Percentiles rank a stretch among this genome's conserved stretches.
These are phyloP conservation scores for Ellobius talpinus DNA, from an alignment of 2,113 vertebrate species.

Conservation along the genomic window DNA sequence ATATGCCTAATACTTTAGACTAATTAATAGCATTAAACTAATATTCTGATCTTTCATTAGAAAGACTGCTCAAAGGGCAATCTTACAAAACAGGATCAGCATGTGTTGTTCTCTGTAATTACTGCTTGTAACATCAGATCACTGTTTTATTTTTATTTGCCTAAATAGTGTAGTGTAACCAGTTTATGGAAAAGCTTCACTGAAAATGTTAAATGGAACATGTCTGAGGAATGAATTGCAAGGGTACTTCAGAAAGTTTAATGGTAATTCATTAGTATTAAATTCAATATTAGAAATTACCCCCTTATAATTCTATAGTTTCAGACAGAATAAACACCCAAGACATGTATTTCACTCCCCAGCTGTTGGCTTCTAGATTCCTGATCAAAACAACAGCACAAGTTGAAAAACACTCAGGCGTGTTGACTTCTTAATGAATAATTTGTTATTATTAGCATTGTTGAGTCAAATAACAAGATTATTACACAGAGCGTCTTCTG, in stretches of 20 bases:
- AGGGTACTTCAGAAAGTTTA: conserved; percentile 30
- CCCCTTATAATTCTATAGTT: conserved; percentile 21
- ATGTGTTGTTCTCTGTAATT: conserved; percentile 12
- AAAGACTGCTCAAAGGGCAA: conserved; percentile 12
- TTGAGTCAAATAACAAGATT: conserved; percentile 69
- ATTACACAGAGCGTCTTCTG: conserved; percentile 41
- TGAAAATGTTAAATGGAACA: conserved; percentile 60
- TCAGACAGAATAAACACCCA: conserved; percentile 15
- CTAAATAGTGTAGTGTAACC: conserved; percentile 59
- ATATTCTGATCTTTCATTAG: conserved; percentile 54
- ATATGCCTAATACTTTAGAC: conserved; percentile 44
- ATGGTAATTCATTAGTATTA: conserved; percentile 32
- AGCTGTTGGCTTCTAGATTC: conserved; percentile 60
- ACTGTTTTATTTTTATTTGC: conserved; percentile 58
- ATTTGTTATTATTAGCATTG: conserved; percentile 33
- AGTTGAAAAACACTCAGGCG: conserved; percentile 69
- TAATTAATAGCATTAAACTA: conserved; percentile 27
- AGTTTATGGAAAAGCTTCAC: conserved; percentile 13
- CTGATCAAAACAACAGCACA: conserved; percentile 51
- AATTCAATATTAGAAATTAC: conserved; percentile 34
- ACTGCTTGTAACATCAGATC: conserved; percentile 55
- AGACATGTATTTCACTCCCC: conserved; percentile 9
- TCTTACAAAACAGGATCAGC: conserved; percentile 48
- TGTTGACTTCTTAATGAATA: conserved; percentile 65
- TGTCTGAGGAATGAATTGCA: neutral